Evolutionary conservation across 2,888 invertebrate genomes (phyloP).

Genomic region (Drosophila birchii): DNA sequence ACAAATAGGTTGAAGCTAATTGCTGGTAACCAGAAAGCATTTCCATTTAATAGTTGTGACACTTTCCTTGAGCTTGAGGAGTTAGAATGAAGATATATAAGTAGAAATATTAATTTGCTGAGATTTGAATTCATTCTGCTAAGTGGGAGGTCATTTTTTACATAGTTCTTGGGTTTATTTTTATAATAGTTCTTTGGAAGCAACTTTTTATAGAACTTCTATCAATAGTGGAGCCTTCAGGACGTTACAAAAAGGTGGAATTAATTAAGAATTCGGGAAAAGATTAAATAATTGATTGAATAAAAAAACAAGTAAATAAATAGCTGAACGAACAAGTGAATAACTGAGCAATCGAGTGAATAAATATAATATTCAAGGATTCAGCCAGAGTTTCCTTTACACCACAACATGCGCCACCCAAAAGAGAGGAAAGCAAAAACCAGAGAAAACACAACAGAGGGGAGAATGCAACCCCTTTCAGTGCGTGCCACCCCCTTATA

Average conservation of each 20-base stretch:
- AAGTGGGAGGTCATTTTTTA: neutral
- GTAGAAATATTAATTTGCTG: neutral
- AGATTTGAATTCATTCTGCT: no score
- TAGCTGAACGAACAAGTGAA: neutral
- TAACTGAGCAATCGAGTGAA: neutral
- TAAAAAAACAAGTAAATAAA: neutral
- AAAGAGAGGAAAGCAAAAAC: neutral
- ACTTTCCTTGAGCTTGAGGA: neutral
- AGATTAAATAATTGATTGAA: neutral
- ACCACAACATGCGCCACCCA: neutral
- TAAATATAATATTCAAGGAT: neutral
- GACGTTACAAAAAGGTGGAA: conserved; percentile 3
- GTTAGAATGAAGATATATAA: no score
- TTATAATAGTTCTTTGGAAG: neutral
- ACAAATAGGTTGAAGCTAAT: conserved; percentile 7
- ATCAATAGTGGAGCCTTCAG: no score
- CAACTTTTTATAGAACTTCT: no score
- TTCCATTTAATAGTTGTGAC: conserved; percentile 1
- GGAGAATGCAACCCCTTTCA: conserved; percentile 8
- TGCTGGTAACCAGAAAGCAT: neutral
- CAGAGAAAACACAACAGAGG: neutral
- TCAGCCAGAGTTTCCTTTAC: neutral
- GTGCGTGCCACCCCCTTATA: conserved; percentile 11
- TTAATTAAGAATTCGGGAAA: neutral
- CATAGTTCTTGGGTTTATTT: no score